Conservation (phyloP, 2,888 invertebrate species). For the Caenorhabditis sp. region DNA sequence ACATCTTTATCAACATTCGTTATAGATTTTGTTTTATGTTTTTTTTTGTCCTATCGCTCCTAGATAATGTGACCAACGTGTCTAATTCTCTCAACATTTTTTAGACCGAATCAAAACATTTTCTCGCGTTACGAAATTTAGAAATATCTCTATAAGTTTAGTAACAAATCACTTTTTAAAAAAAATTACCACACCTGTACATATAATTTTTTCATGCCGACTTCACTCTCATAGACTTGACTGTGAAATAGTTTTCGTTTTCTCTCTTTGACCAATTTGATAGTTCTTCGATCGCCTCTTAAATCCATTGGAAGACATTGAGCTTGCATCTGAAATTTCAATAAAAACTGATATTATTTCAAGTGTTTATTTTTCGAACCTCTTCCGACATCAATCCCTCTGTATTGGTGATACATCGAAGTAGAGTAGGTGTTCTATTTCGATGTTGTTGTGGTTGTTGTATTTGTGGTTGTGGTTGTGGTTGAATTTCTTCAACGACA, state of each 20-base stretch:
- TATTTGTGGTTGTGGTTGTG: too few relatives aligned
- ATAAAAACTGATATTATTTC: not conserved
- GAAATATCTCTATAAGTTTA: too few relatives aligned
- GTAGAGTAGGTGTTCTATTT: slow-evolving; percentile 49
- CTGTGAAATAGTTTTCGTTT: slow-evolving; percentile 78
- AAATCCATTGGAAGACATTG: slow-evolving; percentile 77
- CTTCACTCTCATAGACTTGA: slow-evolving; percentile 77
- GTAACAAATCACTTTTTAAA: not conserved
- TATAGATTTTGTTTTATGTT: too few relatives aligned
- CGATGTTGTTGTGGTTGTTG: too few relatives aligned
- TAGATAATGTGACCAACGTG: too few relatives aligned
- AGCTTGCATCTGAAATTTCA: slow-evolving; percentile 71
- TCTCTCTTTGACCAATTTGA: slow-evolving; percentile 77
- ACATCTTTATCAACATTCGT: too few relatives aligned
- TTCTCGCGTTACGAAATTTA: too few relatives aligned
- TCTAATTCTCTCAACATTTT: too few relatives aligned
- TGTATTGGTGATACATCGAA: slow-evolving; percentile 68
- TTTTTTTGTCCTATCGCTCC: too few relatives aligned
- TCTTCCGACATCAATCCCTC: slow-evolving; percentile 73
- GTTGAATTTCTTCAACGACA: slow-evolving; percentile 43
- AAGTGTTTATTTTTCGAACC: slow-evolving; percentile 6
- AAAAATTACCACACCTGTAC: slow-evolving; percentile 71
- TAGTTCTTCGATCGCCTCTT: slow-evolving; percentile 76
- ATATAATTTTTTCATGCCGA: slow-evolving; percentile 77
- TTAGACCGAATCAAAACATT: too few relatives aligned